Base-by-base conservation (phyloP, 2,797 vertebrate species). In the Poeciliopsis paucimaculata region DNA sequence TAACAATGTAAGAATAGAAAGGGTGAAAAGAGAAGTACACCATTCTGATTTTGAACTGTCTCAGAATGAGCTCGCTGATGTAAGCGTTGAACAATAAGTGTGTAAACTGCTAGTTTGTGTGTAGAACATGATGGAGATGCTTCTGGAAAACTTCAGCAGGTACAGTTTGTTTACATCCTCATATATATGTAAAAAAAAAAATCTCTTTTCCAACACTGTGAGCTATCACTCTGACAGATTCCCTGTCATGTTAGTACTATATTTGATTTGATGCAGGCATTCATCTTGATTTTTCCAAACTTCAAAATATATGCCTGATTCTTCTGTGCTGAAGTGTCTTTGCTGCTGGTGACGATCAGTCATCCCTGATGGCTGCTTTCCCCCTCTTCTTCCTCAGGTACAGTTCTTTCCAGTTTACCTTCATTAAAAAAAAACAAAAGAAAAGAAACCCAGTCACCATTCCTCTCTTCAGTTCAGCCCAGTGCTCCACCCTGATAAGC, bases 311-410 rank as follows among this genome's bases (percentile, higher is more conserved):
- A 20, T 28, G 6, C 34, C 12, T 0, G 31, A 73, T 20, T 49
- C 70, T 28, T 70, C 11, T 26, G 76, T 70, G 60, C 60, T 46
- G n/a, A 62, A 47, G 8, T 43, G 5, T 26, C 12, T 47, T 46
- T 57, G 39, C 68, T 6, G 66, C 5, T n/a, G 39, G 36, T 15
- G 66, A 3, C 66, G 75, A 60, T 92, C 80, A 92, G 53, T 82
- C 51, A 0, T 68, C 79, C 66, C 75, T 82, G 85, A 41, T 47
- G 39, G 76, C 12, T 62, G 60, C 49, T n/a, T 41, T 88, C 84
- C 36, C 90, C 91, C 55, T 92, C 90, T 9, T 93, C 90, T 26
- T 94, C 93, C 82, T 93, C 93, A 0, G 89, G 90, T 53, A 94
- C 88, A 0, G 79, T 13, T 10, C 41, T 68, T 49, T 92, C 88